Percentiles rank a stretch among this genome's conserved stretches.
phyloP scores from a whole-genome alignment of 2,888 invertebrate species.

The Antitype chi region DNA sequence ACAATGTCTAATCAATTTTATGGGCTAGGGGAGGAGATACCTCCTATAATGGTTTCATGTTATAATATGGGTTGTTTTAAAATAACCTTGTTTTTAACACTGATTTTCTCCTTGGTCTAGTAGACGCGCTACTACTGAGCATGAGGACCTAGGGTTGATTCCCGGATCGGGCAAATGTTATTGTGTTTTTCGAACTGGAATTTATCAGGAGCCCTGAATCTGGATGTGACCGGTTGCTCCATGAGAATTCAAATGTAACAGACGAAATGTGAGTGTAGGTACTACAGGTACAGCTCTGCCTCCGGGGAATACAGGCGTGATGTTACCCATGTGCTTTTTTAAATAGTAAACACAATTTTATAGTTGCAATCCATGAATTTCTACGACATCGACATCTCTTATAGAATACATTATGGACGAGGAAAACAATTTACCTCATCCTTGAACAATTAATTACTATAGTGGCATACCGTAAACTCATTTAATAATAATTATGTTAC shows the following conservation, averaged over 20 bases:
- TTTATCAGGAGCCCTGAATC: not conserved
- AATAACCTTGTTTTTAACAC: not conserved
- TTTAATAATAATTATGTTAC: not conserved
- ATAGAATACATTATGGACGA: not conserved
- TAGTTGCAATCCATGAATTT: not conserved
- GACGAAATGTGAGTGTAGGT: not conserved
- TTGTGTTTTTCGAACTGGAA: not conserved
- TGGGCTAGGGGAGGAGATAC: not conserved
- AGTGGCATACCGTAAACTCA: not conserved
- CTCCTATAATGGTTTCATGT: not conserved
- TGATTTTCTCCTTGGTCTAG: too few relatives aligned
- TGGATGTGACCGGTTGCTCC: not conserved
- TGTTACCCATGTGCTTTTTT: too few relatives aligned
- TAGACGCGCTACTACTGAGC: not conserved
- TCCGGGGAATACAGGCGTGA: too few relatives aligned
- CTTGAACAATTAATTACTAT: not conserved
- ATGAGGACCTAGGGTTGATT: not conserved
- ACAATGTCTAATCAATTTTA: constrained; percentile 1
- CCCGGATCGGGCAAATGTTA: not conserved
- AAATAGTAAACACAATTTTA: not conserved
- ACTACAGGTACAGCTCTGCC: not conserved
- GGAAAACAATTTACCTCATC: not conserved
- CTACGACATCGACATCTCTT: not conserved
- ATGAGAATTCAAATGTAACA: not conserved
- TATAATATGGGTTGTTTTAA: not conserved